Evolutionary conservation across 2,888 invertebrate genomes (phyloP).

Genomic region (Phrixothrix hirtus): DNA sequence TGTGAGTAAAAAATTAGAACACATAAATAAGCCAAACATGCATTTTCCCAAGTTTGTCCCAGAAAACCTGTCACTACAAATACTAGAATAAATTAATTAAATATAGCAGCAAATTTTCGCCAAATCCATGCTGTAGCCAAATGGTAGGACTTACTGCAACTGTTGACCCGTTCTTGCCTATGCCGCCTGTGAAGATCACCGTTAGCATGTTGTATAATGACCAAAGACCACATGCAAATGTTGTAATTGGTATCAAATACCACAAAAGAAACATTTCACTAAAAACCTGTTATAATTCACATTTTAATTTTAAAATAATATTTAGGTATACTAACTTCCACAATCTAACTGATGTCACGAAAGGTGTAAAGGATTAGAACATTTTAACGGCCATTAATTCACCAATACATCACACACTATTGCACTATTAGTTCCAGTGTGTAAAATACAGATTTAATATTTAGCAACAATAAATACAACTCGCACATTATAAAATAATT

Average conservation of each 20-base stretch:
- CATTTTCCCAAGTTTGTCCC: slow-evolving; percentile 29
- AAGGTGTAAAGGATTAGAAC: too few species aligned
- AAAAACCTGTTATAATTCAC: slow-evolving; percentile 52
- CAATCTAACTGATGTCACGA: too few species aligned
- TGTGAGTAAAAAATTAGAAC: slow-evolving; percentile 11
- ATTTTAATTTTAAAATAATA: too few species aligned
- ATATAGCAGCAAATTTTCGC: slow-evolving; percentile 20
- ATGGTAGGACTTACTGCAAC: slow-evolving; percentile 80
- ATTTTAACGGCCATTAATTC: too few species aligned
- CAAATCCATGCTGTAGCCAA: slow-evolving; percentile 29
- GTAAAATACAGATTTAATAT: too few species aligned
- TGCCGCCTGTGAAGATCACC: slow-evolving; percentile 77
- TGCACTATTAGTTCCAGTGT: too few species aligned
- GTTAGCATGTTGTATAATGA: slow-evolving; percentile 74
- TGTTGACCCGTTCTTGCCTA: slow-evolving; percentile 96
- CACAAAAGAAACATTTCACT: slow-evolving; percentile 73
- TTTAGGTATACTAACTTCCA: too few species aligned
- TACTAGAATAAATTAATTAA: slow-evolving; percentile 10
- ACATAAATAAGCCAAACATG: slow-evolving; percentile 20
- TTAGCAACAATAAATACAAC: too few species aligned
- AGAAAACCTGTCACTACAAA: slow-evolving; percentile 23
- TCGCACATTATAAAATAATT: too few species aligned
- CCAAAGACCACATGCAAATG: slow-evolving; percentile 71
- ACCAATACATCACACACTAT: too few species aligned
- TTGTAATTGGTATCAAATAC: slow-evolving; percentile 75